Evolutionary conservation across 2,888 invertebrate genomes (phyloP).

Genomic region (Hemistola chrysoprasaria): DNA sequence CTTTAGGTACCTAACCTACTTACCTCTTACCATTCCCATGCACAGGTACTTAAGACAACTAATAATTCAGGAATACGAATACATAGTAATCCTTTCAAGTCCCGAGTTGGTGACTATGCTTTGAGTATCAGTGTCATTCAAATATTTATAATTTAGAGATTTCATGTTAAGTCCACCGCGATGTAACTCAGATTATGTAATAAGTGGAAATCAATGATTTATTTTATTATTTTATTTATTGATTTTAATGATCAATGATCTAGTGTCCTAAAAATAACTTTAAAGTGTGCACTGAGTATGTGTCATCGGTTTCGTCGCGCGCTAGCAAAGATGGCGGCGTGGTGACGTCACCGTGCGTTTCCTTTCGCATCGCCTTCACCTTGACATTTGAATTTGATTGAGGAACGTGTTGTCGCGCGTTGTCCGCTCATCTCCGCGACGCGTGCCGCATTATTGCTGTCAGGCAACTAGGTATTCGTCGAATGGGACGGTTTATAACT

Average conservation of each 20-base stretch:
- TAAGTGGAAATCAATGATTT: slow-evolving; percentile 42
- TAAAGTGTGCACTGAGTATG: slow-evolving; percentile 34
- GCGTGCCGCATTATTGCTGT: slow-evolving; percentile 48
- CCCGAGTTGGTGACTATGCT: too few species aligned
- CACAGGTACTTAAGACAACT: too few species aligned
- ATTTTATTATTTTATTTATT: too few species aligned
- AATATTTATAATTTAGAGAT: too few species aligned
- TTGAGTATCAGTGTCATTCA: too few species aligned
- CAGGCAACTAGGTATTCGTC: slow-evolving; percentile 20
- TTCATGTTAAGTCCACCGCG: slow-evolving; percentile 22
- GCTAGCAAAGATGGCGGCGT: slow-evolving; percentile 58
- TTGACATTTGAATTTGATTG: slow-evolving; percentile 77
- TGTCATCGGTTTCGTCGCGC: slow-evolving; percentile 45
- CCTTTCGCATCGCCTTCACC: slow-evolving; percentile 75
- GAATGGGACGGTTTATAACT: slow-evolving; percentile 10
- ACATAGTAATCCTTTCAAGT: too few species aligned
- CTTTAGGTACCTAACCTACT: too few species aligned
- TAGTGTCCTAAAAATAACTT: slow-evolving; percentile 50
- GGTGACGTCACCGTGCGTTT: slow-evolving; percentile 72
- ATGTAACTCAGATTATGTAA: slow-evolving; percentile 30
- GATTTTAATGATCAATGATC: too few species aligned
- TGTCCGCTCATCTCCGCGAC: slow-evolving; percentile 54
- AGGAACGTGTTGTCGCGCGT: slow-evolving; percentile 61
- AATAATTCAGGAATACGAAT: too few species aligned
- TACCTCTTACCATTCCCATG: too few species aligned